Evolutionary conservation across 2,113 vertebrate genomes (phyloP), one percentile per base, ranked within the genome.

Genomic region (Lagopus muta): DNA sequence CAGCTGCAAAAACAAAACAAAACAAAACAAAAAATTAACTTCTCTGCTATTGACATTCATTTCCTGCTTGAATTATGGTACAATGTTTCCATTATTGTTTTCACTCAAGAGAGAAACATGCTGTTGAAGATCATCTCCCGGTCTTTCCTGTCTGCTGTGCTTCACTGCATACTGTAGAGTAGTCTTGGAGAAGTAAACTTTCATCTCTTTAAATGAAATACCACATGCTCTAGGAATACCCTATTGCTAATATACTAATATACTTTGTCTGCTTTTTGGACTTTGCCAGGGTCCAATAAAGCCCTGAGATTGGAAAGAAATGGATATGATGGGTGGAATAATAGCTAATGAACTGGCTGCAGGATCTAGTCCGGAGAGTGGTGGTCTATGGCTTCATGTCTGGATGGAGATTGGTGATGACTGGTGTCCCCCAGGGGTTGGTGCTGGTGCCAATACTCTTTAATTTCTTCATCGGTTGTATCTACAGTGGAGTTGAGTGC

Each of bases 111-210:
- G 5, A 81, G 45, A 58, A 89, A 65, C 3, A 14, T 8, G 8
- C 8, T 32, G 32, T 43, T 61, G 61, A 84, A 78, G 12, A 74
- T 40, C 43, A 34, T 78, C 14, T 77, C 8, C 32, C 36, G 43
- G 45, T 14, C 16, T 30, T 67, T 1, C 13, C 10, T 6, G 34
- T 1, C 0, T 47, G 25, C 3, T 5, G 34, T 9, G 43, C 8
- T 67, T 71, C 28, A 52, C 8, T 50, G 86, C 60, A 17, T 13
- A 24, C 3, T 13, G 7, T 19, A 69, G 6, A 62, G 7, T 10
- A 64, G 24, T 38, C 18, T 38, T 43, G 14, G 8, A 32, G 28
- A 60, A 82, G 8, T 47, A 82, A 86, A 50, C 3, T 34, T 79
- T 28, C 1, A 2, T 5, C 4, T 13, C 43, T 86, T 78, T 42